Percentiles rank a stretch among this genome's conserved stretches.
These are phyloP conservation scores for Labia minor DNA, from an alignment of 2,888 invertebrate genomes.

Conservation along the genomic window DNA sequence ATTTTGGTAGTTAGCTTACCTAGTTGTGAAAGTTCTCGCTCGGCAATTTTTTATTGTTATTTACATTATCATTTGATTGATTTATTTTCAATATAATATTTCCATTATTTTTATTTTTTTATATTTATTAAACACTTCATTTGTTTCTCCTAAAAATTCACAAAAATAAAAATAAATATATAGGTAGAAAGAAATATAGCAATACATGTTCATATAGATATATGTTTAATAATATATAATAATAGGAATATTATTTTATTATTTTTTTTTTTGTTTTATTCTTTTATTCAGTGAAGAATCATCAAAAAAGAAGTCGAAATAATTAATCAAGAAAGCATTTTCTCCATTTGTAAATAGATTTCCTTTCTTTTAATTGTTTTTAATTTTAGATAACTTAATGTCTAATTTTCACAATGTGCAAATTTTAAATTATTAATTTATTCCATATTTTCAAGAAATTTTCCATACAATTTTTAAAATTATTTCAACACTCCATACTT, in stretches of 20 bases:
- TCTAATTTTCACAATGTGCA: not conserved
- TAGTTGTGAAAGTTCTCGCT: not conserved
- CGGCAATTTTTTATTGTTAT: slow-evolving; percentile 20
- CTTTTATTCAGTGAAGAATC: slow-evolving; percentile 7
- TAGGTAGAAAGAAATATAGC: too few species aligned
- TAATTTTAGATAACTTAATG: not conserved
- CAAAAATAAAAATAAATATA: not conserved
- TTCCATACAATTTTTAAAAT: not conserved
- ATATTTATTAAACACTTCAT: slow-evolving; percentile 19
- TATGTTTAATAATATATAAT: too few species aligned
- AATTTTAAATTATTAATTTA: not conserved
- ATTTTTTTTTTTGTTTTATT: not conserved
- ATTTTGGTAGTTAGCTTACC: not conserved
- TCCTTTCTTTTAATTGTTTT: not conserved
- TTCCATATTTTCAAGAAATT: slow-evolving; percentile 1
- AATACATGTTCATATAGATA: too few species aligned
- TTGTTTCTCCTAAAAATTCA: not conserved
- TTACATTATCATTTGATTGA: slow-evolving; percentile 15
- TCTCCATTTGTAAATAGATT: not conserved
- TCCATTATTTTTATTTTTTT: slow-evolving; percentile 19
- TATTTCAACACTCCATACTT: not conserved
- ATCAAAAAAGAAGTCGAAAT: slow-evolving; percentile 7
- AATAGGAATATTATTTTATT: too few species aligned
- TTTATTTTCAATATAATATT: slow-evolving; percentile 18
- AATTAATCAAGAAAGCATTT: slow-evolving; percentile 5